These are phyloP conservation scores for Trachelus iudaicus DNA, from an alignment of 2,888 invertebrate genomes.

Conservation along the genomic window DNA sequence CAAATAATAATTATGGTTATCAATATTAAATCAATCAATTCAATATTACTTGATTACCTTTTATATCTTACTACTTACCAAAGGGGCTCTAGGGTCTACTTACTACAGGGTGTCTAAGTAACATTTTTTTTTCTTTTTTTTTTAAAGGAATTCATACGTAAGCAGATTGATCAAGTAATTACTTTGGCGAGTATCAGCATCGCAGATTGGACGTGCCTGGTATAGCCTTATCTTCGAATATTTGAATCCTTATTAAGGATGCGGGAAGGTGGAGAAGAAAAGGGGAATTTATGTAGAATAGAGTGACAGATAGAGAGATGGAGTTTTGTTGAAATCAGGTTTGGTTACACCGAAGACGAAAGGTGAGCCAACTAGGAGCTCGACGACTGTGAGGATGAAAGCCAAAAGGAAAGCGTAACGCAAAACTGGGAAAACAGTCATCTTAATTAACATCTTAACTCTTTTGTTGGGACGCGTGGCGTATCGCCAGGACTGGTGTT, in stretches of 20 bases:
- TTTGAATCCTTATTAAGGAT: background rate
- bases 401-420: too few relatives aligned
- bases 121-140: too few relatives aligned
- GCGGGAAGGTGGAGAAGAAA: background rate
- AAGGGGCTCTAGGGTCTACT: background rate
- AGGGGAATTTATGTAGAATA: too few relatives aligned
- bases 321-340: too few relatives aligned
- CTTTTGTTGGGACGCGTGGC: constrained; percentile 27
- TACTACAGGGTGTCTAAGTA: background rate
- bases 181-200: background rate
- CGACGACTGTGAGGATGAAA: too few relatives aligned
- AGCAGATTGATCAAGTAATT: too few relatives aligned
- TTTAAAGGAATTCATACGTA: background rate
- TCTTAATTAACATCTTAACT: constrained; percentile 30
- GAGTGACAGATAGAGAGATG: too few relatives aligned
- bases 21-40: too few relatives aligned
- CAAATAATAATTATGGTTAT: too few relatives aligned
- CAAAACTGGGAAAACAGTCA: constrained; percentile 13
- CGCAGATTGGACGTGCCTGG: constrained; percentile 17
- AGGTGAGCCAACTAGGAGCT: too few relatives aligned
- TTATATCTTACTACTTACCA: too few relatives aligned
- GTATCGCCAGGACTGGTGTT: constrained; percentile 20
- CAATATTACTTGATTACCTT: too few relatives aligned
- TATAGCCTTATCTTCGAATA: constrained; percentile 14
- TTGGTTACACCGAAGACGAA: background rate